A percentile compares a stretch with the other conserved stretches of the same genome.
phyloP scores from a whole-genome alignment of 1,140 invertebrate species.

The Zaprionus taronus region DNA sequence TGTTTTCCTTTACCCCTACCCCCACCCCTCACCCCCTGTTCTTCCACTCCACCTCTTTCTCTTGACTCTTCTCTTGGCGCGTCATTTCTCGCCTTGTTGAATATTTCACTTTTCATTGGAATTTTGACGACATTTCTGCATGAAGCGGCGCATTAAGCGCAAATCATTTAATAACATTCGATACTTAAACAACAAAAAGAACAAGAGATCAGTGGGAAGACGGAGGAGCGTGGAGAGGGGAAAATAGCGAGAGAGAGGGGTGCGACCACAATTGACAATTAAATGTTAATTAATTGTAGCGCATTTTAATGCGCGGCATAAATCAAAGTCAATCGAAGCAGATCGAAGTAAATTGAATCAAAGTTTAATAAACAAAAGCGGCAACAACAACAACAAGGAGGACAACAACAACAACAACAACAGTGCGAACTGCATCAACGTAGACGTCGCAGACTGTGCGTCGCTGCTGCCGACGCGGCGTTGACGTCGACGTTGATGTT shows the following conservation, averaged over 20 bases:
- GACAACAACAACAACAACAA: background rate
- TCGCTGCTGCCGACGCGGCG: background rate
- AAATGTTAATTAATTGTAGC: constrained; percentile 24
- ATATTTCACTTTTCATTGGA: constrained; percentile 18
- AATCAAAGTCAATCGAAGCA: constrained; percentile 23
- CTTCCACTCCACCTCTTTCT: background rate
- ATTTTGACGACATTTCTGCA: constrained; percentile 13
- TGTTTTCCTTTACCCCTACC: constrained; percentile 12
- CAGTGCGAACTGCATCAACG: background rate
- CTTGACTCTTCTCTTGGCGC: background rate
- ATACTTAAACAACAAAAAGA: constrained; percentile 13
- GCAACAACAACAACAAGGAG: background rate
- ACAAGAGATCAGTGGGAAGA: background rate
- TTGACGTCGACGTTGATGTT: background rate
- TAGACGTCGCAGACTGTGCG: background rate
- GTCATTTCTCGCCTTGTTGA: constrained; percentile 7
- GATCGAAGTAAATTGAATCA: constrained; percentile 19
- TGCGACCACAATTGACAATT: constrained; percentile 23
- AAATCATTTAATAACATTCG: constrained; percentile 26
- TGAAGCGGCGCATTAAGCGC: background rate
- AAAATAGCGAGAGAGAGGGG: background rate
- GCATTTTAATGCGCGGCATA: constrained; percentile 18
- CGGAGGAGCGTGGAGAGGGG: background rate
- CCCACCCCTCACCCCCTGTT: background rate
- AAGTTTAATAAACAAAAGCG: constrained; percentile 20